Evolutionary conservation across 2,888 invertebrate species (phyloP).

Genomic region (Formica aserva): DNA sequence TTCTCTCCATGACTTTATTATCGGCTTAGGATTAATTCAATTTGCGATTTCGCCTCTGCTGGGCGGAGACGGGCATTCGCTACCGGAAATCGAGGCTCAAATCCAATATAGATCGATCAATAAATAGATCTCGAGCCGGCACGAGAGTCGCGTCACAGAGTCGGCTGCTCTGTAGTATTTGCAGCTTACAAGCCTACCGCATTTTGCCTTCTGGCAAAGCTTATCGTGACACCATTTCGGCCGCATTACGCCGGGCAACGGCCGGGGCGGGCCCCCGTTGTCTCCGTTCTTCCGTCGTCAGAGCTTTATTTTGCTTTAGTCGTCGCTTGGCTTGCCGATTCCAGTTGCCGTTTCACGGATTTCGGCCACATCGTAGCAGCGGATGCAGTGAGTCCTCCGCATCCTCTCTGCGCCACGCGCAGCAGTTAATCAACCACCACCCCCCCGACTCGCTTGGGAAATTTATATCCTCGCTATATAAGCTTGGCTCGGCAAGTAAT

Average conservation of each 20-base stretch:
- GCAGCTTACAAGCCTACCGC: slow-evolving; percentile 72
- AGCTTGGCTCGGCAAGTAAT: slow-evolving; percentile 39
- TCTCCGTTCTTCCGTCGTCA: slow-evolving; percentile 49
- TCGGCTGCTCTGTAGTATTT: slow-evolving; percentile 74
- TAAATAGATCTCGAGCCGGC: slow-evolving; percentile 82
- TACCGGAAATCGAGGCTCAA: slow-evolving; percentile 80
- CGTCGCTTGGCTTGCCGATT: slow-evolving; percentile 48
- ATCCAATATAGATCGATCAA: slow-evolving; percentile 85
- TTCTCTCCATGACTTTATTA: background rate
- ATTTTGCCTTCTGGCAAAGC: slow-evolving; percentile 83
- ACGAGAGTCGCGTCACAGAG: slow-evolving; percentile 49
- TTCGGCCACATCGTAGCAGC: slow-evolving; percentile 46
- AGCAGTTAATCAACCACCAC: background rate
- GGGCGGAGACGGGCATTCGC: slow-evolving; percentile 24
- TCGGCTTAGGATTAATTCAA: background rate
- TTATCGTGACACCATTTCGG: slow-evolving; percentile 85
- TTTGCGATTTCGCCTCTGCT: background rate
- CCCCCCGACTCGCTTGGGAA: slow-evolving; percentile 19
- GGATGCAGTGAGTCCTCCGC: slow-evolving; percentile 60
- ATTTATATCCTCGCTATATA: slow-evolving; percentile 13
- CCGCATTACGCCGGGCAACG: slow-evolving; percentile 58
- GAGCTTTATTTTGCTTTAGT: slow-evolving; percentile 54
- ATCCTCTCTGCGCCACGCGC: slow-evolving; percentile 43
- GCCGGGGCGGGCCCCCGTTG: slow-evolving; percentile 49
- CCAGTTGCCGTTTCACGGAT: slow-evolving; percentile 35